These are phyloP conservation scores for Balaeniceps rex DNA, from an alignment of 2,113 vertebrate species.

Conservation along the genomic window DNA sequence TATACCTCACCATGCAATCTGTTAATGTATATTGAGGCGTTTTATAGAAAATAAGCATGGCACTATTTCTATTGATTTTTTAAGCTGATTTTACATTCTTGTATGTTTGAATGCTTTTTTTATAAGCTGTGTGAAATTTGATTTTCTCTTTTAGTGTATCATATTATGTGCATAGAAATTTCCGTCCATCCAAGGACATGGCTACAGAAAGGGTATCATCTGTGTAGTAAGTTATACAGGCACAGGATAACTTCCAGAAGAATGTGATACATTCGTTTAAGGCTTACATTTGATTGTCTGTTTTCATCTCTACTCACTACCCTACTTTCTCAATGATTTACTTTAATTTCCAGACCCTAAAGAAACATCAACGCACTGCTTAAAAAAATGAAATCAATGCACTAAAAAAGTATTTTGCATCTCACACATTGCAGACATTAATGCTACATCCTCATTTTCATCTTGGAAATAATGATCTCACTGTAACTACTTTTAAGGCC, in stretches of 20 bases:
- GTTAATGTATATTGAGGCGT: fast-evolving
- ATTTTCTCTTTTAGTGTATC: not conserved
- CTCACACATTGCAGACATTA: not conserved
- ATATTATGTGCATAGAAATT: not conserved
- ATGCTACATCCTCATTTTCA: not conserved
- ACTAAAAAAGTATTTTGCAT: not conserved
- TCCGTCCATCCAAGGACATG: not conserved
- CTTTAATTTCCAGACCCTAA: not conserved
- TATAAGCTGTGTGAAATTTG: not conserved
- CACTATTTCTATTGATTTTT: not conserved
- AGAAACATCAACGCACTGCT: not conserved
- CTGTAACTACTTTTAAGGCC: not conserved
- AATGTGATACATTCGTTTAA: not conserved
- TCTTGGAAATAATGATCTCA: not conserved
- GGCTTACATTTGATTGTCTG: not conserved
- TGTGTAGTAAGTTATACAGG: not conserved
- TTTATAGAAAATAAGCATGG: not conserved
- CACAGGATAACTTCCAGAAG: not conserved
- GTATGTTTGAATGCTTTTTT: not conserved
- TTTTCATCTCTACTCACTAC: not conserved
- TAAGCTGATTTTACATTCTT: not conserved
- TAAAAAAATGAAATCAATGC: not conserved
- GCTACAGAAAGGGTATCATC: not conserved
- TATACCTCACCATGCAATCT: not conserved
- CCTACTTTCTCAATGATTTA: not conserved